phyloP scores from a whole-genome alignment of 1,140 invertebrate species.

The Lasioglossum baleicum region DNA sequence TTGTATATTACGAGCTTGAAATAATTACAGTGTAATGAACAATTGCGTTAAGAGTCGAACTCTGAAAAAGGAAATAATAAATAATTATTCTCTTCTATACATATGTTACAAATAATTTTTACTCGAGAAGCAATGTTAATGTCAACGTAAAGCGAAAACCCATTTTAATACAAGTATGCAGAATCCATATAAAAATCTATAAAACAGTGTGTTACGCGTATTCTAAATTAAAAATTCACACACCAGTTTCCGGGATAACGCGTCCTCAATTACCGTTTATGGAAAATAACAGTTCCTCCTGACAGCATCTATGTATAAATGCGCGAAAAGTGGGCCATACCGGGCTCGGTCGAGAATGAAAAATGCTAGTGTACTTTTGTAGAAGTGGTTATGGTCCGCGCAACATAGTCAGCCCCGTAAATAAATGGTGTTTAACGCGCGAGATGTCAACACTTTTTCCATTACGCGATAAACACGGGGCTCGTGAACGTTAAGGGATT shows the following conservation, averaged over 20 bases:
- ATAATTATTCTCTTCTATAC: no score
- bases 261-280: conserved; percentile 26
- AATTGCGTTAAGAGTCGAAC: no score
- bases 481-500: conserved; percentile 57
- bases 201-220: neutral
- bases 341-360: neutral
- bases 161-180: no score
- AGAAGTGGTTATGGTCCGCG: conserved; percentile 31
- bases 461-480: conserved; percentile 66
- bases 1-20: no score
- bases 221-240: conserved; percentile 28
- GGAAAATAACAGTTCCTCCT: conserved; percentile 25
- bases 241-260: neutral
- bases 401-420: conserved; percentile 45
- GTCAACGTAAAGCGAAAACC: no score
- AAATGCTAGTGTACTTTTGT: neutral
- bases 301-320: neutral
- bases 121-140: no score
- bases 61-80: no score
- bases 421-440: conserved; percentile 50
- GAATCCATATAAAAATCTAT: neutral
- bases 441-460: conserved; percentile 52
- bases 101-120: no score
- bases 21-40: no score
- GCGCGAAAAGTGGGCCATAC: neutral